These are phyloP conservation scores for Melanostigma gelatinosum DNA, from an alignment of 2,113 vertebrate species.

Conservation along the genomic window DNA sequence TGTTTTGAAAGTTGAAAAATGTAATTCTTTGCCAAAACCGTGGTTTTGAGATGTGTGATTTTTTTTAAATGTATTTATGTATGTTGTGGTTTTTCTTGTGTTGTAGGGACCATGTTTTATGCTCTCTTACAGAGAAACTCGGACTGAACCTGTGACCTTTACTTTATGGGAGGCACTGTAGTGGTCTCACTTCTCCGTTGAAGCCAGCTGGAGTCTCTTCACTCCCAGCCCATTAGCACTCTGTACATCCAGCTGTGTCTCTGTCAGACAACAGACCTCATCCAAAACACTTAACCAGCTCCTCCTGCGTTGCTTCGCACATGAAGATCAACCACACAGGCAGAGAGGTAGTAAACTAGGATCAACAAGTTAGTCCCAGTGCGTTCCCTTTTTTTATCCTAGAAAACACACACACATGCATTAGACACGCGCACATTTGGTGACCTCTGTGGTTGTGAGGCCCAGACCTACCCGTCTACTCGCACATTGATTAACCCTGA, in stretches of 20 bases:
- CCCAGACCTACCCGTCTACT: constrained; percentile 54
- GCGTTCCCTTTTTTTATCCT: constrained; percentile 23
- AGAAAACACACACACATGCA: constrained; percentile 16
- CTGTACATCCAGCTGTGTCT: constrained; percentile 55
- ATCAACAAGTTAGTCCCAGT: constrained; percentile 36
- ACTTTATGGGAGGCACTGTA: constrained; percentile 64
- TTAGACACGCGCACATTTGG: constrained; percentile 22
- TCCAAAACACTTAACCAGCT: constrained; percentile 37
- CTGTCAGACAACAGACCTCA: constrained; percentile 57
- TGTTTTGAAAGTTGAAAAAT: not conserved
- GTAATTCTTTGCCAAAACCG: not conserved
- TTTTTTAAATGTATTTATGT: not conserved
- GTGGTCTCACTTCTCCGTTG: constrained; percentile 51
- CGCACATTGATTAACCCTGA: constrained; percentile 77
- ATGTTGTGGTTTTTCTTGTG: not conserved
- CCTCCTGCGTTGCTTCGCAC: constrained; percentile 46
- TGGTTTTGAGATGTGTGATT: not conserved
- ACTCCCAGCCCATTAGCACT: constrained; percentile 64
- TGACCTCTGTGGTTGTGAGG: constrained; percentile 63
- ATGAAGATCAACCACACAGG: constrained; percentile 30
- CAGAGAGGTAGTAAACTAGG: constrained; percentile 34
- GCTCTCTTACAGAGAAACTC: constrained; percentile 53
- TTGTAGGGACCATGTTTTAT: constrained; percentile 51
- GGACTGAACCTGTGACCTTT: constrained; percentile 63
- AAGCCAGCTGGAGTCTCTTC: constrained; percentile 74